phyloP scores from a whole-genome alignment of 1,140 invertebrate genomes.

The Penaeus indicus region DNA sequence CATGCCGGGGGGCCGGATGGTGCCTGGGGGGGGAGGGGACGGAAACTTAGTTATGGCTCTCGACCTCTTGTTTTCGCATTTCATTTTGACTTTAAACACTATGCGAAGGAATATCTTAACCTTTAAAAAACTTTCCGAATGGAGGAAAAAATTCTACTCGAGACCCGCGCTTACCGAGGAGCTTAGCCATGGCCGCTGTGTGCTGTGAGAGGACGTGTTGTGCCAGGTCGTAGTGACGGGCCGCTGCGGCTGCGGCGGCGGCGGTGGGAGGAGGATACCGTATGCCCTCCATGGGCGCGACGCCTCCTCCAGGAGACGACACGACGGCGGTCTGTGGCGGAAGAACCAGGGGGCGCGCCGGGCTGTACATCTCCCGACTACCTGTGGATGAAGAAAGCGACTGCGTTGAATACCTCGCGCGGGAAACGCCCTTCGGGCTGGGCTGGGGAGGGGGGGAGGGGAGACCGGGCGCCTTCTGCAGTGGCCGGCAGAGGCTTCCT shows the following conservation, averaged over 20 bases:
- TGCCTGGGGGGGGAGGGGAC: slow-evolving; percentile 74
- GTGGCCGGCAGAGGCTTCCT: too few relatives aligned
- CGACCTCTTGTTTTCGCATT: too few relatives aligned
- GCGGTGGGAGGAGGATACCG: slow-evolving; percentile 52
- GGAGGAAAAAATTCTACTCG: not conserved
- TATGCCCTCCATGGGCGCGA: slow-evolving; percentile 53
- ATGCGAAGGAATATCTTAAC: too few relatives aligned
- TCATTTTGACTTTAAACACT: too few relatives aligned
- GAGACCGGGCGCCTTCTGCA: too few relatives aligned
- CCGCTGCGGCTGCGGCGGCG: slow-evolving; percentile 50
- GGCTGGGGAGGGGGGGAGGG: too few relatives aligned
- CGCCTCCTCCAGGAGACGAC: not conserved
- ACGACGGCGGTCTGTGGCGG: slow-evolving; percentile 44
- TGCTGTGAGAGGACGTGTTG: slow-evolving; percentile 90
- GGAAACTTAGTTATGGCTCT: not conserved
- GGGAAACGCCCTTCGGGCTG: too few relatives aligned
- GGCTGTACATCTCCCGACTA: slow-evolving; percentile 58
- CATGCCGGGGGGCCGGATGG: slow-evolving; percentile 91
- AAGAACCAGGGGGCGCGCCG: slow-evolving; percentile 51
- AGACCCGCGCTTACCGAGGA: slow-evolving; percentile 78
- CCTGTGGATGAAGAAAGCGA: slow-evolving; percentile 26
- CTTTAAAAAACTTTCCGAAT: not conserved
- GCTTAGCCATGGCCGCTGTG: slow-evolving; percentile 87
- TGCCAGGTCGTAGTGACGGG: slow-evolving; percentile 87
- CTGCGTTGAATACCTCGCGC: not conserved